Evolutionary conservation across 2,797 vertebrate species (phyloP), one percentile per base, ranked within the genome.

Genomic region (Saxicola maurus): DNA sequence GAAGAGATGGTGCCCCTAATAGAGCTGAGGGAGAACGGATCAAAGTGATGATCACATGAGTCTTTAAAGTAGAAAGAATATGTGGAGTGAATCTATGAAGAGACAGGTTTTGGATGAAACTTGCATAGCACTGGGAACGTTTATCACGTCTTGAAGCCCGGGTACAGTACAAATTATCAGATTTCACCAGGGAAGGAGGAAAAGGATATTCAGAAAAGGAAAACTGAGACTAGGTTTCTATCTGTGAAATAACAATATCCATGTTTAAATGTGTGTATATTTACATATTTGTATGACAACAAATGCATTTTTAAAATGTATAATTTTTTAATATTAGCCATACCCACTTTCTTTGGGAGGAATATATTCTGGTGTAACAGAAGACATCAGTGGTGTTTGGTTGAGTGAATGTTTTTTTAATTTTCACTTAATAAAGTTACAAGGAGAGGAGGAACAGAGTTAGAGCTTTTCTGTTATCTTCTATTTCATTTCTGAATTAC

Each of bases 41-140:
- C 91, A 95, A 96, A 96, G 94, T 1, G 45, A 80, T 89, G 76
- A 93, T 94, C 91, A 89, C 92, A 86, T 96, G 92, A 91, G 94
- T 96, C 87, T 96, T 87, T 93, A 96, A 91, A 87, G 83, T 57
- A 82, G 81, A 95, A 95, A 93, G 91, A 84, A 92, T 93, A 90
- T 95, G 77, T 94, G 89, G 75, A 95, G 71, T 69, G 59, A 91
- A 79, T 91, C 91, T 91, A 93, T 90, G 91, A 95, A 92, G 74
- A 93, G 78, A 93, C 79, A 90, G 90, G 87, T 93, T 95, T 96
- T 79, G 81, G 71, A 87, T 96, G 67, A 95, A 96, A 93, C 76
- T 94, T 96, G 91, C 81, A 91, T 86, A 94, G 67, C 53, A 12
- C 59, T 84, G 78, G 68, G 80, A 90, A 83, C 68, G 11, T 96